Base-by-base conservation (phyloP, 2,888 invertebrate species). In the Caenorhabditis panamensis region DNA sequence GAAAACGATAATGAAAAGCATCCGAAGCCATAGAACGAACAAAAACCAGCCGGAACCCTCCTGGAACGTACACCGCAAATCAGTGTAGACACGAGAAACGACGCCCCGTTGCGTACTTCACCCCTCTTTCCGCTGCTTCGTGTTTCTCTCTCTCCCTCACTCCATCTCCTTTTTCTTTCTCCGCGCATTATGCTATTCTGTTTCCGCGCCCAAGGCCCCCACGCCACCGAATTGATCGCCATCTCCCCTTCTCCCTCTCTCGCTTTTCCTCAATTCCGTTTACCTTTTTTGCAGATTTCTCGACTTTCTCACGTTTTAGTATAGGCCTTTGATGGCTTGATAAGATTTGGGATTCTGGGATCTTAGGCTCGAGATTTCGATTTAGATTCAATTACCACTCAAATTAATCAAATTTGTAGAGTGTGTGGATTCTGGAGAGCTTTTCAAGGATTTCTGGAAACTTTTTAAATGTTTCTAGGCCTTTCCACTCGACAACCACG, bases 201-300 rank as follows among this genome's bases (percentile, higher is more conserved):
- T 62, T 71, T 53, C 41, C 51, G 68, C 51, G 59, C 59, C 59
- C 24, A 54, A 20, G 36, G n/a, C 69, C 51, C 51, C 22, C 41
- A 31, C 22, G 4, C 26, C 54, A 54, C 41, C 41, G 62, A 72
- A 72, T 72, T 72, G 71, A 72, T 72, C 71, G 71, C 54, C 5
- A n/a, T n/a, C 28, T 24, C n/a, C 54, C 41, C 37, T 49, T 13
- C 28, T 26, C 47, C 51, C 41, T 13, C 24, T 24, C 11, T 51
- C 13, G 4, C 51, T 36, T 56, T 56, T n/a, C 49, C 16, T 26
- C 49, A n/a, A 18, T 61, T 26, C 64, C 31, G 37, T 24, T 37
- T 16, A 26, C 41, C 31, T 69, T 16, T 36, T 58, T 68, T 41
- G 20, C 22, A n/a, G 13, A 44, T 44, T 22, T 20, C 37, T n/a